A percentile compares a stretch with the other conserved stretches of the same genome.
These are phyloP conservation scores for Balaenoptera acutorostrata DNA, from an alignment of 2,113 vertebrate genomes.

Conservation along the genomic window DNA sequence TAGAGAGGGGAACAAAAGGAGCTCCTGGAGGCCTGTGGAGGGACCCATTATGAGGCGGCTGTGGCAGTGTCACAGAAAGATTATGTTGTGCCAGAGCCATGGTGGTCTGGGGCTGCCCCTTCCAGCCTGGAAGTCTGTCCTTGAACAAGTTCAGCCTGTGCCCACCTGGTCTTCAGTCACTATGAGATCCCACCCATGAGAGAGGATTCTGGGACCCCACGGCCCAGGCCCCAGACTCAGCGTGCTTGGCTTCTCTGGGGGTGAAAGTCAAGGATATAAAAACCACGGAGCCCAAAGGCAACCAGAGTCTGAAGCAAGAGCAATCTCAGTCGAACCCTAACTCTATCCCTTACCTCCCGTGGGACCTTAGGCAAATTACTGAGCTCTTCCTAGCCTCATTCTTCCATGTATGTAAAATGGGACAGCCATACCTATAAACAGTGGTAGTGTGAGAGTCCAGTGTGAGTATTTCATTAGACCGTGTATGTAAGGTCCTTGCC, in stretches of 20 bases:
- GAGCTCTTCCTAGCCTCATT: neutral
- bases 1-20: neutral
- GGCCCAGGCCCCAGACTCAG: neutral
- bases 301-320: neutral
- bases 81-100: accelerated
- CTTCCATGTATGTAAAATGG: neutral
- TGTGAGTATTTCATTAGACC: neutral
- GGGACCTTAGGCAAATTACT: neutral
- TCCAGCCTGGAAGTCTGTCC: neutral
- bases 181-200: neutral
- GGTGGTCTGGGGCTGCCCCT: neutral
- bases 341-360: neutral
- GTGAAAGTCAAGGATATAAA: neutral
- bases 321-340: neutral
- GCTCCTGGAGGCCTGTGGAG: neutral
- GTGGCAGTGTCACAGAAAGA: accelerated
- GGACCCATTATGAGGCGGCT: accelerated
- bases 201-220: neutral
- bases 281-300: neutral
- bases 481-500: no score
- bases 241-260: neutral
- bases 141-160: neutral
- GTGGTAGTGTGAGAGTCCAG: neutral
- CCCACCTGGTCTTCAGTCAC: neutral
- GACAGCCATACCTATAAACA: neutral